Conservation (phyloP, 2,797 vertebrate genomes). For the Falco rusticolus region DNA sequence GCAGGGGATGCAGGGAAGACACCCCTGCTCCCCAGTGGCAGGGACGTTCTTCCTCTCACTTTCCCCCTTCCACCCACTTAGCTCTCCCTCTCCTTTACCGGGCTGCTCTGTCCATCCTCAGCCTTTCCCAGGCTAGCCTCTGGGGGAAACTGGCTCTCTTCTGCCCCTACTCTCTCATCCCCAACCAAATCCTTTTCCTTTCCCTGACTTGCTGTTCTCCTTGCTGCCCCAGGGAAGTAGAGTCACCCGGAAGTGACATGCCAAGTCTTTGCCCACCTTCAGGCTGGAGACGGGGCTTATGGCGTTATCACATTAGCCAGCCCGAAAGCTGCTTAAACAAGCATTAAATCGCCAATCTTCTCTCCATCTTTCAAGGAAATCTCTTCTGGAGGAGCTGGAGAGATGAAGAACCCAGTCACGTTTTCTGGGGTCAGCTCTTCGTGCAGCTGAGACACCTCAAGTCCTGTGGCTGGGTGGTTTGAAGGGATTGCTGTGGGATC, state of each 20-base stretch:
- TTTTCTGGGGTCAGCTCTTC: not conserved
- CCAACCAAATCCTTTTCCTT: not conserved
- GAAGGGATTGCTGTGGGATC: not conserved
- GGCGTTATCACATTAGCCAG: constrained; percentile 52
- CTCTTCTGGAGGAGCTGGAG: constrained; percentile 38
- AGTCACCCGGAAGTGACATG: not conserved
- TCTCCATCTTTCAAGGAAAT: constrained; percentile 36
- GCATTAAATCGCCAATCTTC: constrained; percentile 59
- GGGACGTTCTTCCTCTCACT: not conserved
- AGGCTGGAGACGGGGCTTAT: constrained; percentile 29
- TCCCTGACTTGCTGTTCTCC: not conserved
- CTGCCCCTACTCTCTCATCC: not conserved
- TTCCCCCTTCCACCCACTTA: not conserved
- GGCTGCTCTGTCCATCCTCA: not conserved
- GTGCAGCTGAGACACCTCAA: not conserved
- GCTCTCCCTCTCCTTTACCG: not conserved
- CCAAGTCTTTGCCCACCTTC: constrained; percentile 19
- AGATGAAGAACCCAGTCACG: not conserved
- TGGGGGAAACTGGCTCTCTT: not conserved
- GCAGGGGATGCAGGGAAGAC: not conserved
- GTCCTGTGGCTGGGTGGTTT: not conserved
- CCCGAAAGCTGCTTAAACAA: constrained; percentile 66
- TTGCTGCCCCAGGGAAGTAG: not conserved
- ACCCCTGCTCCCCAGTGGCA: rapidly evolving
- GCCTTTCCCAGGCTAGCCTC: not conserved